Percentiles rank a stretch among this genome's conserved stretches.
Evolutionary conservation across 1,140 invertebrate species (phyloP).

Genomic region (Lethrus apterus): DNA sequence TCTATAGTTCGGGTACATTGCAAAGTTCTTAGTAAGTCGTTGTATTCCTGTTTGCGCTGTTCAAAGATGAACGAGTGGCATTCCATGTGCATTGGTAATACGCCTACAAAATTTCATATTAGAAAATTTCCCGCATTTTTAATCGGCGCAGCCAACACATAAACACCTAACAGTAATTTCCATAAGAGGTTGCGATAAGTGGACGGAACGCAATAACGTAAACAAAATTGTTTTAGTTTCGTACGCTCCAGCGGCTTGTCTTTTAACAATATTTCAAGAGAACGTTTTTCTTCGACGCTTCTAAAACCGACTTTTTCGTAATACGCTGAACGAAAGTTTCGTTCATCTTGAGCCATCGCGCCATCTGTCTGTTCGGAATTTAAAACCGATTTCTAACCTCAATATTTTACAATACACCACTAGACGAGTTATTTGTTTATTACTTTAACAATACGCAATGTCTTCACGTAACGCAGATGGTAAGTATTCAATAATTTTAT

Average conservation of each 20-base stretch:
- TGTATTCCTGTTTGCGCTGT: conserved; percentile 64
- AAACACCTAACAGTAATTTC: conserved; percentile 72
- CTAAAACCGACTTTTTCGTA: conserved; percentile 83
- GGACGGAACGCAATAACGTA: conserved; percentile 73
- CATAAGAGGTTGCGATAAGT: conserved; percentile 75
- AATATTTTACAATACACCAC: no score
- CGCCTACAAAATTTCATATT: conserved; percentile 43
- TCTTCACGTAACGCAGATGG: no score
- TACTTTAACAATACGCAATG: no score
- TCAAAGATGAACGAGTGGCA: conserved; percentile 65
- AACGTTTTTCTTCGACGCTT: conserved; percentile 87
- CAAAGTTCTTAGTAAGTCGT: conserved; percentile 65
- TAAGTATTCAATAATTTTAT: no score
- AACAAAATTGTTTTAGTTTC: conserved; percentile 78
- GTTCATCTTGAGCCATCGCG: conserved; percentile 54
- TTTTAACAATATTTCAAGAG: conserved; percentile 83
- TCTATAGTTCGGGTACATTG: conserved; percentile 55
- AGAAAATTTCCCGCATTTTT: conserved; percentile 2
- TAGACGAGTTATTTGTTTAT: no score
- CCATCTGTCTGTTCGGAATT: not conserved
- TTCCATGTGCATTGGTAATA: conserved; percentile 65
- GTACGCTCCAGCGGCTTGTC: conserved; percentile 74
- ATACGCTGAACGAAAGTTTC: conserved; percentile 86
- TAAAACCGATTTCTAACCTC: no score
- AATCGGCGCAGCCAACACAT: conserved; percentile 14